Evolutionary conservation across 2,888 invertebrate species (phyloP), one percentile per base, ranked within the genome.

Genomic region (Syrista parreyssii): DNA sequence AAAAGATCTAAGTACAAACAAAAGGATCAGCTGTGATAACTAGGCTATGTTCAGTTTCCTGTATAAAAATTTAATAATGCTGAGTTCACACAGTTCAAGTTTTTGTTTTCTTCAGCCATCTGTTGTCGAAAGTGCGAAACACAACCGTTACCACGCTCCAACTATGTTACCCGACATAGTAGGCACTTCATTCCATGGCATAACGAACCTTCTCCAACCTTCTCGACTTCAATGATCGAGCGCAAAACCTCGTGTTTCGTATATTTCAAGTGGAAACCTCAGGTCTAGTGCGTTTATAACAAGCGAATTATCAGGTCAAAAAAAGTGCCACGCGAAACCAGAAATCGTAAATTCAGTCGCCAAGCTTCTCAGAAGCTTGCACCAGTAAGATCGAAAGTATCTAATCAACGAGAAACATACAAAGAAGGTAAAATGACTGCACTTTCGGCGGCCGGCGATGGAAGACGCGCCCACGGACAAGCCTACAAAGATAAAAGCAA

Each of bases 401-500:
- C 15, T 33, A 32, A 23, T 30, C 32, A 1, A 23, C 71, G 71
- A 71, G 33, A 71, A 71, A 33, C 33, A 3, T 15, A 15, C 71
- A 81, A 85, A 55, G 78, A 75, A 68, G 6, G 79, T 76, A 92
- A 88, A 86, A 93, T 93, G 93, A 92, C 92, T 79, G 88, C 90
- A 78, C 88, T 90, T 77, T 85, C 88, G 84, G 92, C 91, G 68
- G 88, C 91, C 83, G 93, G 93, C 81, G 93, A 93, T 89, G 89
- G 88, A 40, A 90, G 87, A 83, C 91, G 88, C 79, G 83, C 88
- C 68, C 89, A 89, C 82, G 92, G 92, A 74, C 91, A 93, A 75
- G 96, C 96, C 76, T 97, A 96, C 89, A 97, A 97, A 92, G 97
- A 97, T 92, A 97, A 97, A 94, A 96, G 95, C 89, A 99, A 99